Base-by-base conservation (phyloP, 2,888 invertebrate species). In the Biston betularia region DNA sequence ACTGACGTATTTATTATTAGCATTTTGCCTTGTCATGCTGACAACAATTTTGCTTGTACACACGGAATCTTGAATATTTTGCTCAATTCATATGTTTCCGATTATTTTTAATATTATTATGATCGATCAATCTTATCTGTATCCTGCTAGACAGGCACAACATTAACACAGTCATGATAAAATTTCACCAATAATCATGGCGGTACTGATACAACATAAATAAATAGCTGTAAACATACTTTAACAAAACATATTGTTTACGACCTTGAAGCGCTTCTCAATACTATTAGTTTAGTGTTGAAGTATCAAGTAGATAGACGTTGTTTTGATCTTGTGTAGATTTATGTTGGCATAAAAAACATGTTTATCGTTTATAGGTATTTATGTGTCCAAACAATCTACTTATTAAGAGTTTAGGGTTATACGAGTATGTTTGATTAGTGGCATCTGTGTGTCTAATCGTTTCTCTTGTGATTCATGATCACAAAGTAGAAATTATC, bases 21-120 rank as follows among this genome's bases (percentile, higher is more conserved):
- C 6, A n/a, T 38, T 38, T 38, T 52, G 38, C 7, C 14, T 35
- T 52, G 9, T 52, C 35, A 52, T 38, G 52, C 52, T 52, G 52
- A 52, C 35, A 14, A 10, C 5, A 7, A 50, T 6, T 0, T 33
- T 49, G 7, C 48, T 24, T 34, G 49, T 34, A 33, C 11, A 14
- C 33, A 5, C 33, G 11, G 2, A 42, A 14, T n/a, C 38, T 8
- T 14, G 35, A 14, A 7, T 52, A 50, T 14, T 6, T n/a, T 33
- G 35, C 38, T 14, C 35, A 52, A 14, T 35, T n/a, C n/a, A 14
- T 38, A 9, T 14, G 0, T 14, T 38, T n/a, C n/a, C 38, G 3
- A 52, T 46, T 50, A 14, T 4, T 38, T 14, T n/a, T n/a, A n/a
- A n/a, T n/a, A n/a, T n/a, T n/a, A n/a, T n/a, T n/a, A n/a, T n/a